Conservation (phyloP, 2,113 vertebrate species). For the Apistogramma diplotaenia region DNA sequence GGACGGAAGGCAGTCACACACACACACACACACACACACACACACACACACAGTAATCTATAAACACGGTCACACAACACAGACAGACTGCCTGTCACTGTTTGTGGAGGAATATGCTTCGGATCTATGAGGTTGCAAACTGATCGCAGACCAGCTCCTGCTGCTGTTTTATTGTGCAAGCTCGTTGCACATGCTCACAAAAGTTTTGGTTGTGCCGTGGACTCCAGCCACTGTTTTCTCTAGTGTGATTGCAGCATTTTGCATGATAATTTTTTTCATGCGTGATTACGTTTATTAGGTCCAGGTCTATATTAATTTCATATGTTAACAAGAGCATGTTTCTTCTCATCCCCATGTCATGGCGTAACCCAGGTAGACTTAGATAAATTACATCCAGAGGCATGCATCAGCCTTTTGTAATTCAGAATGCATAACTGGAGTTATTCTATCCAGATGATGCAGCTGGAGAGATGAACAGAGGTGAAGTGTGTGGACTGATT, state of each 20-base stretch:
- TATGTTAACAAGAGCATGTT: not conserved
- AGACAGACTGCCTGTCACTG: not conserved
- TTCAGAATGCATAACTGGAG: constrained; percentile 3
- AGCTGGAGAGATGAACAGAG: not conserved
- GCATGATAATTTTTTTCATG: not conserved
- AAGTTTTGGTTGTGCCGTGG: no score
- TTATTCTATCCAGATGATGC: not conserved
- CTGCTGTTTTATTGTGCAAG: not conserved
- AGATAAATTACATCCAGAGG: not conserved
- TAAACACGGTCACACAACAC: not conserved
- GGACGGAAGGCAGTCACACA: not conserved
- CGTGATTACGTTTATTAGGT: not conserved
- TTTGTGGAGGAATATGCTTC: no score
- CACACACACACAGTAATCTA: no score
- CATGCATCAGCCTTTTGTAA: not conserved
- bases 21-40: no score
- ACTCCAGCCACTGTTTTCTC: no score
- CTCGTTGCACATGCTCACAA: no score
- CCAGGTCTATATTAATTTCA: not conserved
- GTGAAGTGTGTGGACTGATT: not conserved
- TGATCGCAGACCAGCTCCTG: not conserved
- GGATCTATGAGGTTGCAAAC: not conserved
- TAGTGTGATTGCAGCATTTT: no score
- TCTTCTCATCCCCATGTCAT: not conserved
- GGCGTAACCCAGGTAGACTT: not conserved